Conservation (phyloP, 2,888 invertebrate genomes). For the Cantharis nigra region DNA sequence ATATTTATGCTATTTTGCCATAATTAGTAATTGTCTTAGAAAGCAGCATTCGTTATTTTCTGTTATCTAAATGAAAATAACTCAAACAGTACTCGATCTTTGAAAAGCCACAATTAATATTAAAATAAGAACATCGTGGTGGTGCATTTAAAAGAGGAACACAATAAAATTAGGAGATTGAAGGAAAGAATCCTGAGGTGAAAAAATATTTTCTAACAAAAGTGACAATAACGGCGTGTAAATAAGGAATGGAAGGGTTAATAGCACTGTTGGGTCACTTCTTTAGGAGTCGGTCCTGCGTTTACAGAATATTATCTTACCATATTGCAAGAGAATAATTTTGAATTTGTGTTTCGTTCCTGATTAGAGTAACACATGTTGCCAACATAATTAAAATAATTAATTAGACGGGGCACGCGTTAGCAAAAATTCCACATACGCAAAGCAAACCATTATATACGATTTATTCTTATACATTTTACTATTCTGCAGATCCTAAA, state of each 20-base stretch:
- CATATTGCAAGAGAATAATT: not conserved
- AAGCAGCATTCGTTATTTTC: not conserved
- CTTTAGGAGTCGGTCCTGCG: not conserved
- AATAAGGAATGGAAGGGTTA: not conserved
- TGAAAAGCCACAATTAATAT: not conserved
- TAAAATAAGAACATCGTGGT: too few relatives aligned
- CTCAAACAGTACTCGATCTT: not conserved
- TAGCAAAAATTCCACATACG: not conserved
- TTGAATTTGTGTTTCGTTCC: not conserved
- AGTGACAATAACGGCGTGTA: not conserved
- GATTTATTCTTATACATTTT: not conserved
- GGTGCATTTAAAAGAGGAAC: too few relatives aligned
- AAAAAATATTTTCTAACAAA: not conserved
- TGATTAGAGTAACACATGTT: not conserved
- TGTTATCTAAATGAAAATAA: not conserved
- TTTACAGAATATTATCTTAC: not conserved
- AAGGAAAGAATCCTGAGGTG: not conserved
- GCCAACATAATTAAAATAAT: not conserved
- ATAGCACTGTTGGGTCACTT: not conserved
- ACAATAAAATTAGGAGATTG: not conserved
- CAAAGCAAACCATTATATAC: not conserved
- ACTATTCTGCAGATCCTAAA: not conserved
- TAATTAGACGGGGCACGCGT: not conserved
- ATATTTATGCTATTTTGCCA: not conserved
- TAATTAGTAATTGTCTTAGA: not conserved